phyloP scores from a whole-genome alignment of 2,797 vertebrate genomes.

The Melopsittacus undulatus region DNA sequence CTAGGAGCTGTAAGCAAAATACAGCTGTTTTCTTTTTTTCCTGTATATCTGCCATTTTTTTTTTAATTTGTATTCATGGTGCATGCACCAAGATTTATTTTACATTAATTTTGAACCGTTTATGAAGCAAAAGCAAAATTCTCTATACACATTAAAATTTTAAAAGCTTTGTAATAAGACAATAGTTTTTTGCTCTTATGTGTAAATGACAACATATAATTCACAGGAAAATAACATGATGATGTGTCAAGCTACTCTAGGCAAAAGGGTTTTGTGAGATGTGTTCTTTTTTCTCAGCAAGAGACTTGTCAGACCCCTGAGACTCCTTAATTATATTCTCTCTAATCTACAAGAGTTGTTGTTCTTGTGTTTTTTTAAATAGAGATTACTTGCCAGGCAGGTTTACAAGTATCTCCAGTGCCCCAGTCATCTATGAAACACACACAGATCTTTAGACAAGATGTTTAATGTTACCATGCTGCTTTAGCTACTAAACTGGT shows the following conservation, averaged over 20 bases:
- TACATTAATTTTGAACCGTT: slow-evolving; percentile 67
- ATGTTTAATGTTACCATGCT: neutral
- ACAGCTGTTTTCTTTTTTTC: neutral
- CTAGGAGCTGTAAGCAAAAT: slow-evolving; percentile 30
- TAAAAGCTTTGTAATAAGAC: slow-evolving; percentile 27
- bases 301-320: neutral
- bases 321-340: slow-evolving; percentile 46
- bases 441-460: neutral
- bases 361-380: neutral
- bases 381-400: neutral
- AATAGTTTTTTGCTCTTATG: slow-evolving; percentile 50
- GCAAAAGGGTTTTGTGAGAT: neutral
- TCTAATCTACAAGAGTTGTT: neutral
- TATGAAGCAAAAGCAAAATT: slow-evolving; percentile 62
- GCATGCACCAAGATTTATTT: slow-evolving; percentile 53
- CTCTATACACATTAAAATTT: slow-evolving; percentile 57
- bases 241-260: slow-evolving; percentile 3
- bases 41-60: neutral
- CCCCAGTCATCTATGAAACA: neutral
- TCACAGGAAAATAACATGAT: slow-evolving; percentile 49
- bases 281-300: slow-evolving; percentile 14
- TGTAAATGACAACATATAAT: slow-evolving; percentile 70
- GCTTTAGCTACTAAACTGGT: neutral
- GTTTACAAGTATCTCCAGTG: neutral
- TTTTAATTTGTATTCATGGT: neutral